Conservation (phyloP, 2,797 vertebrate genomes). For the Tympanoctomys barrerae region DNA sequence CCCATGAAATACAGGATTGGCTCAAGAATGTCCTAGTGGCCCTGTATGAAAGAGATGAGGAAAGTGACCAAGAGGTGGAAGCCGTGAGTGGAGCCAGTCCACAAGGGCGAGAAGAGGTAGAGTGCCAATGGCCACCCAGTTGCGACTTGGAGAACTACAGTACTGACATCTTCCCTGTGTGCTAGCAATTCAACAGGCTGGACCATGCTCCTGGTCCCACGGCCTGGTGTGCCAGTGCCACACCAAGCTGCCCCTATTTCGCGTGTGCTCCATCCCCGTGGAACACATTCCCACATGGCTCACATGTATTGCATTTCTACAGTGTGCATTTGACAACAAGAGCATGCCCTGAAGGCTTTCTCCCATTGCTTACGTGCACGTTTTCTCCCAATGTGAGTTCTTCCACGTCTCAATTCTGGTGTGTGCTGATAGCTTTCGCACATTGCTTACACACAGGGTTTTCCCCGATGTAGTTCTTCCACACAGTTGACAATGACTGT, state of each 20-base stretch:
- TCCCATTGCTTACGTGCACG: background rate
- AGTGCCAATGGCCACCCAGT: conserved; percentile 96
- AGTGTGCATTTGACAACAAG: background rate
- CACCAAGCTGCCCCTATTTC: conserved; percentile 96
- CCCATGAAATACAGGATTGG: conserved; percentile 99
- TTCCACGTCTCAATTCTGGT: background rate
- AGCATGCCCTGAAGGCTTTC: background rate
- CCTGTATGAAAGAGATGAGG: conserved; percentile 95
- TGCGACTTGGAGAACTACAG: conserved; percentile 99
- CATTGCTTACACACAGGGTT: background rate
- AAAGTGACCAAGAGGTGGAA: conserved; percentile 98
- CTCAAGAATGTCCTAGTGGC: conserved; percentile 99
- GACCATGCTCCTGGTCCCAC: conserved; percentile 86
- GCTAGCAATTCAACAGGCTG: conserved; percentile 99
- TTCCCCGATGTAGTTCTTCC: background rate
- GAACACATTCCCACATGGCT: conserved; percentile 89
- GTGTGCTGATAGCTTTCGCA: background rate
- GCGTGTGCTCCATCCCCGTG: conserved; percentile 98
- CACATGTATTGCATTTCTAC: background rate
- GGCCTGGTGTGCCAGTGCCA: conserved; percentile 94
- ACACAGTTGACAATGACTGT: background rate
- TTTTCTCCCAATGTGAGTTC: background rate
- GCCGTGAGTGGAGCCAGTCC: conserved; percentile 98
- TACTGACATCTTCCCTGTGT: conserved; percentile 99
- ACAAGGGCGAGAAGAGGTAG: conserved; percentile 96